phyloP scores from a whole-genome alignment of 2,888 invertebrate species.

The Ectobius pallidus region DNA sequence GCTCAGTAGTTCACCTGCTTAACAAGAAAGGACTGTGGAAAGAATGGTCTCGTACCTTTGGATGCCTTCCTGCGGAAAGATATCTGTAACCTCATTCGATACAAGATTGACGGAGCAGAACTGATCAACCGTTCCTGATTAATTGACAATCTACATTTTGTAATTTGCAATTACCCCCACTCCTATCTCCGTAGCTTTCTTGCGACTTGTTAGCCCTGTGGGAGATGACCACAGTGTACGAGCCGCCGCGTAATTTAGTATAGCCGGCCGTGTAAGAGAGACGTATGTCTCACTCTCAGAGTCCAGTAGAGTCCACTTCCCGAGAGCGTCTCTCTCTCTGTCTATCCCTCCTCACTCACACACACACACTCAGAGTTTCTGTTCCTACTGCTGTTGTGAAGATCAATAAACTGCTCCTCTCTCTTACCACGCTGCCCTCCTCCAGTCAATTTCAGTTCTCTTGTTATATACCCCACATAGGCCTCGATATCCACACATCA shows the following conservation, averaged over 20 bases:
- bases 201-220: too few species aligned
- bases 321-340: conserved; percentile 19
- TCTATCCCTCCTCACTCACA: conserved; percentile 11
- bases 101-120: too few species aligned
- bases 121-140: too few species aligned
- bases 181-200: too few species aligned
- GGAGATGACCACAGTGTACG: neutral
- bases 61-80: too few species aligned
- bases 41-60: too few species aligned
- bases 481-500: conserved; percentile 45
- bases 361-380: conserved; percentile 11
- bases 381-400: conserved; percentile 32
- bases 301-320: conserved; percentile 31
- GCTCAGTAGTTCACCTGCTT: too few species aligned
- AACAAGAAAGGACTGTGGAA: too few species aligned
- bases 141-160: too few species aligned
- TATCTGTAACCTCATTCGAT: too few species aligned
- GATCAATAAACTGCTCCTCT: conserved; percentile 35
- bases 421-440: conserved; percentile 14
- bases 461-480: conserved; percentile 3
- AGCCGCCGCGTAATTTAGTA: neutral
- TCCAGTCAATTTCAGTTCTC: conserved; percentile 29
- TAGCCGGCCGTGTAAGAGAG: conserved; percentile 8
- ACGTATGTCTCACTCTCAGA: conserved; percentile 15
- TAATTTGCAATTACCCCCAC: too few species aligned